A percentile compares a stretch with the other conserved stretches of the same genome.
Evolutionary conservation across 2,797 vertebrate species (phyloP).

Genomic region (Halcyon leucocephala): DNA sequence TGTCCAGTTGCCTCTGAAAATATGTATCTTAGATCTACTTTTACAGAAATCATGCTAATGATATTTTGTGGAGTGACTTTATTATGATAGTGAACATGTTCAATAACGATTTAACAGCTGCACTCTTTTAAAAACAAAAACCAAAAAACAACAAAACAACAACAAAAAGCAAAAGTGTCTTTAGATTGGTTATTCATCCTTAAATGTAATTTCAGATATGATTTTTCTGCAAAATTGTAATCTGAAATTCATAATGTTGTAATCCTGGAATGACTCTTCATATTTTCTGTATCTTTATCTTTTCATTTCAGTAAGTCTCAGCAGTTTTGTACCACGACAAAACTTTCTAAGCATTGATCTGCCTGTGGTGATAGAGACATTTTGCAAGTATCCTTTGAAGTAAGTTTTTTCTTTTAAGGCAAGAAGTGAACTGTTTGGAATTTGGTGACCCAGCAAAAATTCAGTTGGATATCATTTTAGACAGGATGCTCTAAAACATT

Average conservation of each 20-base stretch:
- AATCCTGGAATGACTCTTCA: background rate
- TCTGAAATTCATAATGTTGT: background rate
- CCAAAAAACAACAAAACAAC: too few species aligned
- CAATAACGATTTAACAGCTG: background rate
- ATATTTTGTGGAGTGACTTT: background rate
- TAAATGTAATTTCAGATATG: background rate
- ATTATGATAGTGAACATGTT: background rate
- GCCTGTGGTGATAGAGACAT: slow-evolving; percentile 93
- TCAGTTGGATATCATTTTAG: slow-evolving; percentile 14
- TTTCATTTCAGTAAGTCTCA: slow-evolving; percentile 89
- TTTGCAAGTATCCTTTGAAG: slow-evolving; percentile 98
- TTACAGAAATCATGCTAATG: background rate
- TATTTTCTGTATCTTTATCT: slow-evolving; percentile 28
- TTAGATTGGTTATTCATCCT: background rate
- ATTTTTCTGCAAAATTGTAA: background rate
- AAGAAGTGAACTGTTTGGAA: background rate
- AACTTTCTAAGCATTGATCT: slow-evolving; percentile 91
- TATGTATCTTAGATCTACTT: background rate
- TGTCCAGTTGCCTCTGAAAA: background rate
- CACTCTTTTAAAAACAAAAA: background rate
- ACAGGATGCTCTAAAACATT: slow-evolving; percentile 6
- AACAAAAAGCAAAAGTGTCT: background rate
- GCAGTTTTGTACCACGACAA: slow-evolving; percentile 94
- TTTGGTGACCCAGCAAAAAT: background rate
- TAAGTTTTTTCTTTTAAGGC: slow-evolving; percentile 19